Percentiles rank a stretch among this genome's conserved stretches.
These are phyloP conservation scores for Hyla sarda DNA, from an alignment of 2,113 vertebrate species.

Conservation along the genomic window DNA sequence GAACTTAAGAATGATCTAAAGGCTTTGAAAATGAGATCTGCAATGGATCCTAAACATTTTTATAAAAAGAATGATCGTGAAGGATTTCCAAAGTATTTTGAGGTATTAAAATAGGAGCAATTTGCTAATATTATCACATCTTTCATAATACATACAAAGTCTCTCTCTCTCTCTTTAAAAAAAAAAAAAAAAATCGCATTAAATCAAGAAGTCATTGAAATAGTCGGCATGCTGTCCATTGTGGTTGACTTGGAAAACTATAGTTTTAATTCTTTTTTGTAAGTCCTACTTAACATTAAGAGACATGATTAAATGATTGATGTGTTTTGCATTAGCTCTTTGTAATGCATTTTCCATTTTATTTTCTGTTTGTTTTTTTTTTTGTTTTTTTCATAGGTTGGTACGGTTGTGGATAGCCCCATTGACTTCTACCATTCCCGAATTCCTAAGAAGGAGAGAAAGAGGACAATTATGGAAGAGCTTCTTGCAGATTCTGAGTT, in stretches of 20 bases:
- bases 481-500: slow-evolving; percentile 92
- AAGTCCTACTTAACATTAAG: too few relatives aligned
- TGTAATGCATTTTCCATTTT: not conserved
- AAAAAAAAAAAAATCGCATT: too few relatives aligned
- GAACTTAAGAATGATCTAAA: slow-evolving; percentile 90
- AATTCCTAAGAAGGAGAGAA: slow-evolving; percentile 92
- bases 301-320: too few relatives aligned
- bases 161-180: too few relatives aligned
- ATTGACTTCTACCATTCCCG: slow-evolving; percentile 93
- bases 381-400: slow-evolving; percentile 75
- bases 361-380: too few relatives aligned
- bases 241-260: too few relatives aligned
- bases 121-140: not conserved
- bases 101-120: slow-evolving; percentile 74
- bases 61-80: slow-evolving; percentile 98
- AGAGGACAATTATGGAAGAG: slow-evolving; percentile 96
- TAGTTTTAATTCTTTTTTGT: too few relatives aligned
- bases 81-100: slow-evolving; percentile 93
- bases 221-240: too few relatives aligned
- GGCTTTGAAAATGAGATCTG: slow-evolving; percentile 90
- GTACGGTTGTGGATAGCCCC: slow-evolving; percentile 88
- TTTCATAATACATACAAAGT: not conserved
- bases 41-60: slow-evolving; percentile 91
- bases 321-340: too few relatives aligned
- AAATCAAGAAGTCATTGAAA: too few relatives aligned